These are phyloP conservation scores for Drosophila subobscura DNA, from an alignment of 1,140 invertebrate genomes.

Conservation along the genomic window DNA sequence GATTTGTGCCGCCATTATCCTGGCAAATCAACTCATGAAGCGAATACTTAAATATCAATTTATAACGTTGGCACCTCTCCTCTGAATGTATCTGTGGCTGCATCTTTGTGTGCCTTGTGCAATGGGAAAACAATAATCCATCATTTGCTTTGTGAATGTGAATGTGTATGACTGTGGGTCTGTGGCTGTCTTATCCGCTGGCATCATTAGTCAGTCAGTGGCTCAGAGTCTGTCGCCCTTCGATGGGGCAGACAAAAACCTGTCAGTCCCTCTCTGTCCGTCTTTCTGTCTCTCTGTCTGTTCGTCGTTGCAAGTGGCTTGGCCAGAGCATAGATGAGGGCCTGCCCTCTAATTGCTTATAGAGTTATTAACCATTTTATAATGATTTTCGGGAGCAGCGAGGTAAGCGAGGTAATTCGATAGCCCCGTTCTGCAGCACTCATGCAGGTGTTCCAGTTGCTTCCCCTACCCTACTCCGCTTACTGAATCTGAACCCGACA, in stretches of 20 bases:
- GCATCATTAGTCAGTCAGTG: slow-evolving; percentile 66
- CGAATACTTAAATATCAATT: slow-evolving; percentile 69
- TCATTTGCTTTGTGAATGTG: slow-evolving; percentile 44
- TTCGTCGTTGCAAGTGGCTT: too few species aligned
- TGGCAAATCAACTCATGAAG: slow-evolving; percentile 39
- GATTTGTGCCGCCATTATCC: slow-evolving; percentile 25
- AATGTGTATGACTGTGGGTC: slow-evolving; percentile 3
- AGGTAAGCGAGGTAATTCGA: slow-evolving; percentile 46
- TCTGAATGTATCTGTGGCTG: slow-evolving; percentile 7
- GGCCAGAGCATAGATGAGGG: slow-evolving; percentile 9
- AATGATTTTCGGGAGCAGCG: slow-evolving; percentile 46
- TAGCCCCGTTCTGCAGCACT: slow-evolving; percentile 8
- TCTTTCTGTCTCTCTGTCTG: too few species aligned
- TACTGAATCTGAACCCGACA: neutral
- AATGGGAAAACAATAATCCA: slow-evolving; percentile 68
- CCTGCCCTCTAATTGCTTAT: slow-evolving; percentile 60
- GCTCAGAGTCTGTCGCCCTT: slow-evolving; percentile 14
- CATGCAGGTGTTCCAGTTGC: slow-evolving; percentile 28
- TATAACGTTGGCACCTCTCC: slow-evolving; percentile 45
- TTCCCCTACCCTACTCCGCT: neutral
- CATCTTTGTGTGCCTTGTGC: slow-evolving; percentile 11
- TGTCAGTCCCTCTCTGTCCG: neutral
- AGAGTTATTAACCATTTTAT: slow-evolving; percentile 70
- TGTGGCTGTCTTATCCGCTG: slow-evolving; percentile 29
- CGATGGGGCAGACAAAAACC: slow-evolving; percentile 44